phyloP scores from a whole-genome alignment of 2,888 invertebrate species.

The Exocentrus adspersus region DNA sequence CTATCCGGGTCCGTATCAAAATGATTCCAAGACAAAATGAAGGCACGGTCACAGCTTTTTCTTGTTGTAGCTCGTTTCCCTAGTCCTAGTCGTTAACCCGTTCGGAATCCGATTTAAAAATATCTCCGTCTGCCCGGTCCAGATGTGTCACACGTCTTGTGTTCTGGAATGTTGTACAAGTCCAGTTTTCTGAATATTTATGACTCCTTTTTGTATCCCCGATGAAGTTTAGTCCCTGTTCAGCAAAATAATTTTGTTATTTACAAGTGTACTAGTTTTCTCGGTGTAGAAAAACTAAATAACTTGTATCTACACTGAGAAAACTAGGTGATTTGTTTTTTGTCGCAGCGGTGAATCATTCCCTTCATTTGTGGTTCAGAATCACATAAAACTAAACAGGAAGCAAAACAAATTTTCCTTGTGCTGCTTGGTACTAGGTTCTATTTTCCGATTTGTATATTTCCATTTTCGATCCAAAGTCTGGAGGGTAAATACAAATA shows the following conservation, averaged over 20 bases:
- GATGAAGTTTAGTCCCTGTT: too few relatives aligned
- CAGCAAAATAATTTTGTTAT: too few relatives aligned
- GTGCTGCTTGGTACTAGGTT: neutral
- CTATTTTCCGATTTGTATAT: neutral
- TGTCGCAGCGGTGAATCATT: neutral
- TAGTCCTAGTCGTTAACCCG: neutral
- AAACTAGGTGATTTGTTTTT: neutral
- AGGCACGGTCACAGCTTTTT: too few relatives aligned
- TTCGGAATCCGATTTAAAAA: neutral
- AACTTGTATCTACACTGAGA: neutral
- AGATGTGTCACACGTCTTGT: neutral
- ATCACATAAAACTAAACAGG: neutral
- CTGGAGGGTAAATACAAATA: slow-evolving; percentile 4
- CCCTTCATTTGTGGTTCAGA: neutral
- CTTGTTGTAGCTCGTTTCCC: neutral
- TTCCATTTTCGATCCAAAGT: neutral
- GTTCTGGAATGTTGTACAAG: too few relatives aligned
- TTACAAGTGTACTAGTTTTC: too few relatives aligned
- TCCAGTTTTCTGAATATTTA: too few relatives aligned
- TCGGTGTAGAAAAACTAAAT: too few relatives aligned
- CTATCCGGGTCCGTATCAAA: too few relatives aligned
- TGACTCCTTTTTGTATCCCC: too few relatives aligned
- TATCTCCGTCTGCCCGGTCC: neutral
- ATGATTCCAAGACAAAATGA: too few relatives aligned
- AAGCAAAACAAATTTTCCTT: neutral